Evolutionary conservation across 2,888 invertebrate genomes (phyloP).

Genomic region (Zootermopsis nevadensis): DNA sequence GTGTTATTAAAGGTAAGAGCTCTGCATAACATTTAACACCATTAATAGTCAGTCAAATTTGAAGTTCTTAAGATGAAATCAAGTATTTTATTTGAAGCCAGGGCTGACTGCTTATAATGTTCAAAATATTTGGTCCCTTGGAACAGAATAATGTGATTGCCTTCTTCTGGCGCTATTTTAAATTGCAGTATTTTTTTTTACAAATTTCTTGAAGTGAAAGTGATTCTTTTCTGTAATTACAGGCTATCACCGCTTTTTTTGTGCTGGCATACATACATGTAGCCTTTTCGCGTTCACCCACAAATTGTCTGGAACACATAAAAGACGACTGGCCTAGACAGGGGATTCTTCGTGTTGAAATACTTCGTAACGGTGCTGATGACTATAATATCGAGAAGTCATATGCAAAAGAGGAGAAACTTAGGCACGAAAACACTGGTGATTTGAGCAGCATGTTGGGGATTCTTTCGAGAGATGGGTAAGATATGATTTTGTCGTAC

Average conservation of each 20-base stretch:
- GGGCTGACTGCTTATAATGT: too few species aligned
- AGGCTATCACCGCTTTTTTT: constrained; percentile 87
- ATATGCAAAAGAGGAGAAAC: constrained; percentile 82
- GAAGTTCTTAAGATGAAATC: too few species aligned
- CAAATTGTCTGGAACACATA: constrained; percentile 91
- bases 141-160: too few species aligned
- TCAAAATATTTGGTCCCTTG: too few species aligned
- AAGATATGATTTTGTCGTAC: constrained; percentile 56
- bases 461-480: constrained; percentile 75
- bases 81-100: too few species aligned
- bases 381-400: constrained; percentile 85
- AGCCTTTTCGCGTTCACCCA: constrained; percentile 91
- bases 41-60: too few species aligned
- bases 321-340: constrained; percentile 93
- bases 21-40: too few species aligned
- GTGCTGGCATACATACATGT: constrained; percentile 95
- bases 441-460: constrained; percentile 72
- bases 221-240: constrained; percentile 59
- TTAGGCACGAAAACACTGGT: constrained; percentile 74
- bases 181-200: too few species aligned
- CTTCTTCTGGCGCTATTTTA: too few species aligned
- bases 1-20: constrained; percentile 79
- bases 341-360: constrained; percentile 93
- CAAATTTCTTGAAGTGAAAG: too few species aligned
- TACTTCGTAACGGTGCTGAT: constrained; percentile 75